Percentiles rank a stretch among this genome's conserved stretches.
phyloP scores from a whole-genome alignment of 2,888 invertebrate species.

The Maniola hyperantus region DNA sequence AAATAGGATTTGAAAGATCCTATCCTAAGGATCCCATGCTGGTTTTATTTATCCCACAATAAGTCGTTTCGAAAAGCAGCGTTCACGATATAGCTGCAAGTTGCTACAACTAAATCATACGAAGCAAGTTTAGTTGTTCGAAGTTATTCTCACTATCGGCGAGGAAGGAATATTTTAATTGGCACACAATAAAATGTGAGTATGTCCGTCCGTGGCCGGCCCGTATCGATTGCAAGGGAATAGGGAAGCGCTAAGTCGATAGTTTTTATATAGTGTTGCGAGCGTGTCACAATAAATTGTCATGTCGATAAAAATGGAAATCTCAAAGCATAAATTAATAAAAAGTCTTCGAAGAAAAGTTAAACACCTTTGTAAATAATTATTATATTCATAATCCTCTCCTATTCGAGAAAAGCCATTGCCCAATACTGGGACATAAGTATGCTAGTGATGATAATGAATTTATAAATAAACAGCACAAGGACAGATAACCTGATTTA shows the following conservation, averaged over 20 bases:
- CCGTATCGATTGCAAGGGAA: constrained; percentile 60
- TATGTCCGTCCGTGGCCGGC: constrained; percentile 51
- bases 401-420: no score
- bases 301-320: neutral
- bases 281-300: neutral
- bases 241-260: constrained; percentile 53
- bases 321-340: no score
- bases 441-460: no score
- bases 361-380: no score
- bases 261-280: neutral
- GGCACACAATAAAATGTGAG: constrained; percentile 76
- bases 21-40: neutral
- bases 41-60: neutral
- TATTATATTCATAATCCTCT: no score
- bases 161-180: constrained; percentile 74
- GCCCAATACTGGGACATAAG: no score
- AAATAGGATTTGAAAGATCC: no score
- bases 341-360: no score
- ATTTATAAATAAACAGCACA: no score
- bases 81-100: neutral
- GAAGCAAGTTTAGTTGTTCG: constrained; percentile 29
- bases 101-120: constrained; percentile 37
- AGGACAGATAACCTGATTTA: no score
- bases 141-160: constrained; percentile 50
- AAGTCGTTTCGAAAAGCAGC: neutral